Evolutionary conservation across 2,888 invertebrate species (phyloP), one percentile per base, ranked within the genome.

Genomic region (Neocrepidodera transversa): DNA sequence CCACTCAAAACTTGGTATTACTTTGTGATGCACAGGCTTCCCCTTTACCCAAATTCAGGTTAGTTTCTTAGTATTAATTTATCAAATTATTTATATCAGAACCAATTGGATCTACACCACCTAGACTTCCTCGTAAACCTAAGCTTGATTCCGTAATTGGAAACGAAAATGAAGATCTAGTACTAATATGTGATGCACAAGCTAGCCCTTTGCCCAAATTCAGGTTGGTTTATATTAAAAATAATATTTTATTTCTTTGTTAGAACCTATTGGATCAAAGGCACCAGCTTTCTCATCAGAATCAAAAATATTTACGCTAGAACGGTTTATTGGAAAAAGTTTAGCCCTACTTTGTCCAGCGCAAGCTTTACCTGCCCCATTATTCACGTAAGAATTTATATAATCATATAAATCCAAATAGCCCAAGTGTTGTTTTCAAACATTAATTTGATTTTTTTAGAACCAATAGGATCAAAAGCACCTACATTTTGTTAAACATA

Each of bases 321-420:
- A 81, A 63, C 78, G 81, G 57, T 72, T 65, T 43, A 72, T 81
- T 63, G 84, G 83, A 66, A 85, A 85, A 76, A 84, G 85, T 74
- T 85, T 91, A 76, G 88, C 87, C 49, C 79, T 90, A 70, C 83
- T 89, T 74, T 91, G 91, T 79, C 90, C 89, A 76, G 89, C 90
- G 63, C 91, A 91, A 83, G 91, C 88, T 68, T 88, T 85, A 80
- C 91, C 91, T 28, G 71, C 74, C 32, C 86, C 86, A 74, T 75
- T 81, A 60, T 87, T 83, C 81, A 87, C 86, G 88, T 88, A 85
- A 69, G 71, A 20, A 16, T 11, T 10, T 16, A 13, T 30, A 30
- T 42, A 18, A n/a, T n/a, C n/a, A n/a, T n/a, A n/a, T n/a, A n/a
- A n/a, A n/a, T n/a, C n/a, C n/a, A n/a, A n/a, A n/a, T n/a, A n/a